Evolutionary conservation across 2,888 invertebrate genomes (phyloP).

Genomic region (Pristionchus mayeri): DNA sequence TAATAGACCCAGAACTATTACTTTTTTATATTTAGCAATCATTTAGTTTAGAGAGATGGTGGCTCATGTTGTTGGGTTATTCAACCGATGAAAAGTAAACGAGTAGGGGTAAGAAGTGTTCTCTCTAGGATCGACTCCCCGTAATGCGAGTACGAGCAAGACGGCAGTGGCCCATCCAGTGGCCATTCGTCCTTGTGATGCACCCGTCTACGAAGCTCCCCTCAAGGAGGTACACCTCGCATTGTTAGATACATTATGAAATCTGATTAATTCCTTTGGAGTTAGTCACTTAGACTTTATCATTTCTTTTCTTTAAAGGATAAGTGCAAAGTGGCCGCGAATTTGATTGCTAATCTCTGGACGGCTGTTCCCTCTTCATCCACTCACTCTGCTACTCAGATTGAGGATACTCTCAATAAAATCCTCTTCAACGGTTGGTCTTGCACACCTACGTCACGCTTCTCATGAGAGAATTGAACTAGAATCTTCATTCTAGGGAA

Average conservation of each 20-base stretch:
- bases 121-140: slow-evolving; percentile 32
- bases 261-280: too few relatives aligned
- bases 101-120: neutral
- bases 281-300: too few relatives aligned
- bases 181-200: slow-evolving; percentile 37
- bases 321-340: slow-evolving; percentile 9
- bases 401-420: slow-evolving; percentile 38
- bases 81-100: too few relatives aligned
- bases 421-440: slow-evolving; percentile 34
- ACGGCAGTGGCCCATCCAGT: slow-evolving; percentile 46
- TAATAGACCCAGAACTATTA: neutral
- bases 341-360: neutral
- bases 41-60: too few relatives aligned
- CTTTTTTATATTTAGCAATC: too few relatives aligned
- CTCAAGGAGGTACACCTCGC: neutral
- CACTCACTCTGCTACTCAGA: slow-evolving; percentile 20
- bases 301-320: neutral
- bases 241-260: neutral
- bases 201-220: slow-evolving; percentile 46
- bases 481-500: too few relatives aligned
- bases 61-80: neutral
- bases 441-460: too few relatives aligned
- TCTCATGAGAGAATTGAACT: too few relatives aligned
- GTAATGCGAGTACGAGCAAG: slow-evolving; percentile 10
- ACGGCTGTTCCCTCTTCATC: neutral